Conservation (phyloP, 2,888 invertebrate genomes). For the Thyatira batis region DNA sequence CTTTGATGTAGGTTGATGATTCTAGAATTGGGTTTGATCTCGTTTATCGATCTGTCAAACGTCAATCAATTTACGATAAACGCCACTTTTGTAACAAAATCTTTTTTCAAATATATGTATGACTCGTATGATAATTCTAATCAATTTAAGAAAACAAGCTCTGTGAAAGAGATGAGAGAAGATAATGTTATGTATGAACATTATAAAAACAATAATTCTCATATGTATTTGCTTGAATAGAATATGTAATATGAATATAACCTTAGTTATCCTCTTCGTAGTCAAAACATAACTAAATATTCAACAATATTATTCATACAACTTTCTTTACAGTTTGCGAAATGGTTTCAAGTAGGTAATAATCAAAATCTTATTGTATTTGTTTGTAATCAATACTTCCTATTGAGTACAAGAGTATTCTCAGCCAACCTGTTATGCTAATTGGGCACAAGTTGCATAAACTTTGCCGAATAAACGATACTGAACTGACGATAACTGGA, state of each 20-base stretch:
- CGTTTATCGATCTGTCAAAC: background rate
- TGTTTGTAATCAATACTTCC: slow-evolving; percentile 7
- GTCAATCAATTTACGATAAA: background rate
- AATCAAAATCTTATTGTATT: background rate
- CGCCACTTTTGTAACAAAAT: background rate
- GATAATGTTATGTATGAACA: too few species aligned
- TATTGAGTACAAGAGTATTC: slow-evolving; percentile 4
- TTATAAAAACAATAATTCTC: too few species aligned
- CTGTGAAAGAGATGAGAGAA: too few species aligned
- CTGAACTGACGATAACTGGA: slow-evolving; percentile 8
- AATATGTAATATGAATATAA: too few species aligned
- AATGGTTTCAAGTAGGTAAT: background rate
- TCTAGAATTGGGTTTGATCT: background rate
- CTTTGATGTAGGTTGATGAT: background rate
- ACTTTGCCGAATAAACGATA: slow-evolving; percentile 2
- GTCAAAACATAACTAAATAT: too few species aligned
- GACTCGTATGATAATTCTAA: too few species aligned
- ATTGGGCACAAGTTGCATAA: slow-evolving; percentile 12
- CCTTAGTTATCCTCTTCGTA: too few species aligned
- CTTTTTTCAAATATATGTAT: background rate
- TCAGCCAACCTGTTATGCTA: slow-evolving; percentile 17
- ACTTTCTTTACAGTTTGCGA: background rate
- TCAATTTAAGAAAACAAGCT: too few species aligned
- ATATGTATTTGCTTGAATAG: too few species aligned
- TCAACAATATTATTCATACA: background rate